Conservation (phyloP, 1,140 invertebrate genomes). For the Tetragonula clypearis region DNA sequence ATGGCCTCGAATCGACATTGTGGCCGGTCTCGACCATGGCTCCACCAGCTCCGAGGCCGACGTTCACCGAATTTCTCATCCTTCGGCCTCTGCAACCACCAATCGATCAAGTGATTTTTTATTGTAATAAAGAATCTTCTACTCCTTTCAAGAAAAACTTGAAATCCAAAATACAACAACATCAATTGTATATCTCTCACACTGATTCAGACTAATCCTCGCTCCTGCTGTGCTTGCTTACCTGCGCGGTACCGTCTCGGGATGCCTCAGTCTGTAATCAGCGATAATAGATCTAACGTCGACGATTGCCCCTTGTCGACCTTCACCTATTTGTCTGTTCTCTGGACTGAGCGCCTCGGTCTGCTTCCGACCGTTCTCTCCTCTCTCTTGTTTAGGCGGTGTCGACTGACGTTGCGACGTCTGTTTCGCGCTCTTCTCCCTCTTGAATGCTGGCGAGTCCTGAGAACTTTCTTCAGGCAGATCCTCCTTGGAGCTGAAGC, state of each 20-base stretch:
- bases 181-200: no score
- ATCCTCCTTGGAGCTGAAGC: conserved; percentile 53
- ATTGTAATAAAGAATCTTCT: background rate
- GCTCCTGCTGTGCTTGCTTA: conserved; percentile 38
- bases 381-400: conserved; percentile 54
- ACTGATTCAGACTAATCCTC: no score
- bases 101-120: no score
- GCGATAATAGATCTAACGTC: conserved; percentile 92
- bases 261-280: conserved; percentile 89
- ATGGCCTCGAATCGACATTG: conserved; percentile 79
- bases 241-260: conserved; percentile 86
- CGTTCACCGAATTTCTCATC: conserved; percentile 79
- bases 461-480: conserved; percentile 47
- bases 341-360: conserved; percentile 67
- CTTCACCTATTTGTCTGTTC: conserved; percentile 83
- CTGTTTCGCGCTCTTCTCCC: conserved; percentile 62
- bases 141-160: background rate
- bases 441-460: conserved; percentile 53
- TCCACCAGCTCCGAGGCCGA: conserved; percentile 77
- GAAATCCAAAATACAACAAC: background rate
- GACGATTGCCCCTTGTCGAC: conserved; percentile 88
- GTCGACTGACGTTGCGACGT: conserved; percentile 46
- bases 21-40: conserved; percentile 77
- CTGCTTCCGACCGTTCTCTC: conserved; percentile 65
- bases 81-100: conserved; percentile 73